These are phyloP conservation scores for Octodonta nipae DNA, from an alignment of 2,888 invertebrate species.

Conservation along the genomic window DNA sequence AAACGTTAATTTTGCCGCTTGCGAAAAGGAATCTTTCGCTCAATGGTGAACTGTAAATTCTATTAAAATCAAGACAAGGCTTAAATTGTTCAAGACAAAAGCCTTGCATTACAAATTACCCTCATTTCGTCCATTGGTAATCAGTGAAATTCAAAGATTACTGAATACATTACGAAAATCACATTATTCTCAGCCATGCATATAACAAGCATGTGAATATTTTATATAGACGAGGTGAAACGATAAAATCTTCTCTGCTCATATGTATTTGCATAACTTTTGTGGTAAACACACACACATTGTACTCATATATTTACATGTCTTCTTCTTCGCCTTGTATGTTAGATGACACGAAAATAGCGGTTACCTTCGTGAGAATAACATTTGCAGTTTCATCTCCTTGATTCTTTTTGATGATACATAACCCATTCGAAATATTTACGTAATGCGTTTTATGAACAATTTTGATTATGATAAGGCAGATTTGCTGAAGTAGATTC, in stretches of 20 bases:
- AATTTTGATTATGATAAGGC: too few species aligned
- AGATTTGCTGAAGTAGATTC: too few species aligned
- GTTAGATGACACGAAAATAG: too few species aligned
- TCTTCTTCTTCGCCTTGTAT: slow-evolving; percentile 7
- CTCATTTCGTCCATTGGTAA: slow-evolving; percentile 1
- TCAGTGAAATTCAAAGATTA: slow-evolving; percentile 6
- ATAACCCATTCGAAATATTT: too few species aligned
- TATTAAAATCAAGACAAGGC: not conserved
- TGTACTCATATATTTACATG: slow-evolving; percentile 4
- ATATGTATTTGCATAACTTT: slow-evolving; percentile 18
- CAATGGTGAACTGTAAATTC: too few species aligned
- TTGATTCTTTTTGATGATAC: too few species aligned
- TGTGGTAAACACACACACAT: slow-evolving; percentile 9
- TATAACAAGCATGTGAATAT: slow-evolving; percentile 18
- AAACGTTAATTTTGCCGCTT: too few species aligned
- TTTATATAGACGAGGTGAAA: slow-evolving; percentile 12
- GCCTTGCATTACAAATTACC: slow-evolving; percentile 1
- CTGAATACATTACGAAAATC: slow-evolving; percentile 14
- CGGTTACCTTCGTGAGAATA: too few species aligned
- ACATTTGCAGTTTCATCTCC: too few species aligned
- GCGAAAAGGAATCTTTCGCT: too few species aligned
- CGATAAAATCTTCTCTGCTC: slow-evolving; percentile 13
- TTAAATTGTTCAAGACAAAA: not conserved
- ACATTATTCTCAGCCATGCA: slow-evolving; percentile 17
- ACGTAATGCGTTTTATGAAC: too few species aligned